Evolutionary conservation across 2,113 vertebrate genomes (phyloP).

Genomic region (Phaethornis superciliosus): DNA sequence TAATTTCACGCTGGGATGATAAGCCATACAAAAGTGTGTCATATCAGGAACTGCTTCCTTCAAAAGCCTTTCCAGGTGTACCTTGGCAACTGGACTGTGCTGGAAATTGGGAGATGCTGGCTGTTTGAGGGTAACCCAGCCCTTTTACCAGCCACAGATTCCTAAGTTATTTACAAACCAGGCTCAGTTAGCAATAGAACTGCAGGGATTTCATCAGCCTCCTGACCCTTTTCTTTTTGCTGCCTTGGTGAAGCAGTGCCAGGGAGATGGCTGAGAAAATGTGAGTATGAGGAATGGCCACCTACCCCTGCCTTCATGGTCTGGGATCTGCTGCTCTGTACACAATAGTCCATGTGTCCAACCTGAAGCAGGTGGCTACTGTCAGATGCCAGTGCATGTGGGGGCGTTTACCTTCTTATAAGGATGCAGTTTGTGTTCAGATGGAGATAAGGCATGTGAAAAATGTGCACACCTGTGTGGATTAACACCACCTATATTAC

Average conservation of each 20-base stretch:
- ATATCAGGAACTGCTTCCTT: not conserved
- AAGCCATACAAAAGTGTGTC: not conserved
- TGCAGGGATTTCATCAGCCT: not conserved
- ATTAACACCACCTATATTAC: not conserved
- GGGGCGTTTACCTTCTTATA: not conserved
- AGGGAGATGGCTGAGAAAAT: not conserved
- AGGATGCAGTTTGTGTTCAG: not conserved
- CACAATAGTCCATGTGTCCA: not conserved
- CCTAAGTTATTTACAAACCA: not conserved
- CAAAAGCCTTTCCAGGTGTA: slow-evolving; percentile 31
- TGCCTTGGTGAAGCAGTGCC: not conserved
- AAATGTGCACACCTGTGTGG: not conserved
- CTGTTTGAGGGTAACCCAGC: not conserved
- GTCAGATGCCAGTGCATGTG: not conserved
- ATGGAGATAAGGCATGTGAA: not conserved
- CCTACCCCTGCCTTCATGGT: not conserved
- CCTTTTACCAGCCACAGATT: not conserved
- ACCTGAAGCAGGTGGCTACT: not conserved
- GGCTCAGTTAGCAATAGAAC: not conserved
- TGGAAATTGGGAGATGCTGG: not conserved
- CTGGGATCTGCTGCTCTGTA: not conserved
- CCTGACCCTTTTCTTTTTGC: not conserved
- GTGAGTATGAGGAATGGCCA: accelerated
- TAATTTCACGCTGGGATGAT: not conserved
- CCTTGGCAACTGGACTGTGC: not conserved